These are phyloP conservation scores for Agrochola litura DNA, from an alignment of 2,888 invertebrate species.

Conservation along the genomic window DNA sequence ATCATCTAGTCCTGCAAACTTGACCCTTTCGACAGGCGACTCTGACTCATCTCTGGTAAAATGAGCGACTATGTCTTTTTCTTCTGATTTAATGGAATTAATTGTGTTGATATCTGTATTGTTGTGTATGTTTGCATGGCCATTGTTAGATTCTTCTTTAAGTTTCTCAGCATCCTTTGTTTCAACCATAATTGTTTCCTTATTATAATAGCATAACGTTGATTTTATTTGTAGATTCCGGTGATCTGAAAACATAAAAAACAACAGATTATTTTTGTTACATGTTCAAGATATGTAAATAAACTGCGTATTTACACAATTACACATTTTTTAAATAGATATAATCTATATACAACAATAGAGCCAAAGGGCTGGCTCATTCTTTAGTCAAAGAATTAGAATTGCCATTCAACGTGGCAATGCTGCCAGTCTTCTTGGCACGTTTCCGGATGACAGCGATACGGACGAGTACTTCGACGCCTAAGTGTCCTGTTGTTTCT, in stretches of 20 bases:
- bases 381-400: too few relatives aligned
- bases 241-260: constrained; percentile 55
- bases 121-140: constrained; percentile 55
- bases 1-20: constrained; percentile 87
- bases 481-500: too few relatives aligned
- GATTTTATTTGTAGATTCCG: constrained; percentile 37
- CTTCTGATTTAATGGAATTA: constrained; percentile 82
- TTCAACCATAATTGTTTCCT: constrained; percentile 63
- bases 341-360: background rate
- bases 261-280: constrained; percentile 23
- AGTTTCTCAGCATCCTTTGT: constrained; percentile 57
- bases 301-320: background rate
- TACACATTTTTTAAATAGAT: background rate
- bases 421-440: too few relatives aligned
- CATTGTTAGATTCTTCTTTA: constrained; percentile 58
- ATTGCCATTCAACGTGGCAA: too few relatives aligned
- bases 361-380: too few relatives aligned
- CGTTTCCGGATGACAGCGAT: too few relatives aligned
- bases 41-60: constrained; percentile 75
- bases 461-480: too few relatives aligned
- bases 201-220: constrained; percentile 64
- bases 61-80: constrained; percentile 72
- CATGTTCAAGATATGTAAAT: background rate
- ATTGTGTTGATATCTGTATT: constrained; percentile 81
- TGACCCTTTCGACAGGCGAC: constrained; percentile 83